Evolutionary conservation across 2,797 vertebrate genomes (phyloP), one percentile per base, ranked within the genome.

Genomic region (Phrynocephalus guinanensis): DNA sequence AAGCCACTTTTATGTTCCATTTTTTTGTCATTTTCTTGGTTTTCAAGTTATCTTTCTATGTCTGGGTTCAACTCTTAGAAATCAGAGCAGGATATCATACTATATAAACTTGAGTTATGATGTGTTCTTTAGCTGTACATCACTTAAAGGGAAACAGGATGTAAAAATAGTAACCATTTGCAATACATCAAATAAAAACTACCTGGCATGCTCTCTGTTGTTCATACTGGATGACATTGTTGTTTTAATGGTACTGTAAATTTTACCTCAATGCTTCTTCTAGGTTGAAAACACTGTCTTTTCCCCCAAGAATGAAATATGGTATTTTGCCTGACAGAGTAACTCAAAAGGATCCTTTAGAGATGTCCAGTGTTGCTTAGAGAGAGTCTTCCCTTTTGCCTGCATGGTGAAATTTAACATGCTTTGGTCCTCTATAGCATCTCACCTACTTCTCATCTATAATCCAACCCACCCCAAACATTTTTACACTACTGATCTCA

Each of bases 31-130:
- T 44, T 44, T 44, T 44, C 38, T 44, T 44, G 38, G 38, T 44
- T 44, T 44, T 44, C 38, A 44, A 44, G 38, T 44, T 44, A 44
- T 44, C 38, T 44, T 44, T 44, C 38, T 44, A 4, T 44, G 38
- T 44, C 83, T 89, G 86, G 89, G 92, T 93, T 93, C 93, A 90
- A 30, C 87, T 92, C 88, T 94, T 82, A 79, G 89, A 92, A 91
- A 0, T 2, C 83, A 76, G 86, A 91, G 79, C 15, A 91, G 82
- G 92, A 79, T 1, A 20, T 66, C 70, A 86, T 2, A 16, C 50
- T 85, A 44, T 60, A 9, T 60, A 16, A 60, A 60, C 56, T 16
- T 9, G 86, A 86, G 33, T 86, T 77, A 73, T 87, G 77, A 77
- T 79, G 92, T 91, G 87, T 85, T 93, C 1, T 0, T 82, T 72